Conservation (phyloP, 1,140 invertebrate species). For the Aphelinus certus region DNA sequence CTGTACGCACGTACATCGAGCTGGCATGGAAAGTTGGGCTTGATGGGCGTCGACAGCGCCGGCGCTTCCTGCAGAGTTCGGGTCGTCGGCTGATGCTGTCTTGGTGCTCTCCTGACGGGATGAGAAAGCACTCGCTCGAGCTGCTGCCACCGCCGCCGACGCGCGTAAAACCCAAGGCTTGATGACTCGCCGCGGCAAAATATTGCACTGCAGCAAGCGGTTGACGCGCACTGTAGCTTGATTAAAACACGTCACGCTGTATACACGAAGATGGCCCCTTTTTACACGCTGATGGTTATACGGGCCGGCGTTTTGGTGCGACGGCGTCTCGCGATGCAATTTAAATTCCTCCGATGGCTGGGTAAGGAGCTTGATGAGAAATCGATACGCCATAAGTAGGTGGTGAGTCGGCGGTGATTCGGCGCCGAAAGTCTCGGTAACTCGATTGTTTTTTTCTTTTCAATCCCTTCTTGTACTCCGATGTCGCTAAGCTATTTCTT, state of each 20-base stretch:
- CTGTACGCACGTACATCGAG: neutral
- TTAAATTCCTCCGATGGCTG: neutral
- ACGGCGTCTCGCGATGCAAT: neutral
- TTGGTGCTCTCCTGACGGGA: neutral
- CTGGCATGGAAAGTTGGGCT: neutral
- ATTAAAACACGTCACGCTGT: too few relatives aligned
- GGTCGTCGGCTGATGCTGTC: neutral
- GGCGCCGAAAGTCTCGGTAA: too few relatives aligned
- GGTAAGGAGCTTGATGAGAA: neutral
- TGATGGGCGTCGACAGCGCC: neutral
- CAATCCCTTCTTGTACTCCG: too few relatives aligned
- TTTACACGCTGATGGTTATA: too few relatives aligned
- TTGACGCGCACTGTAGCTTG: neutral
- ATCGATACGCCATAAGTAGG: slow-evolving; percentile 1
- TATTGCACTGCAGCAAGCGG: neutral
- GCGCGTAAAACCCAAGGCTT: neutral
- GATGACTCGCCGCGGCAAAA: neutral
- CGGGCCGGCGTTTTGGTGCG: neutral
- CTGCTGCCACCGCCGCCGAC: too few relatives aligned
- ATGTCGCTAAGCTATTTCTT: too few relatives aligned
- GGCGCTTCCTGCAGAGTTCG: neutral
- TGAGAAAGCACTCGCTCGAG: too few relatives aligned
- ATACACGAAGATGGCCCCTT: too few relatives aligned
- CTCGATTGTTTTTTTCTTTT: too few relatives aligned
- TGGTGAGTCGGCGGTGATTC: too few relatives aligned